Conservation (phyloP, 2,113 vertebrate genomes). For the Takifugu flavidus region DNA sequence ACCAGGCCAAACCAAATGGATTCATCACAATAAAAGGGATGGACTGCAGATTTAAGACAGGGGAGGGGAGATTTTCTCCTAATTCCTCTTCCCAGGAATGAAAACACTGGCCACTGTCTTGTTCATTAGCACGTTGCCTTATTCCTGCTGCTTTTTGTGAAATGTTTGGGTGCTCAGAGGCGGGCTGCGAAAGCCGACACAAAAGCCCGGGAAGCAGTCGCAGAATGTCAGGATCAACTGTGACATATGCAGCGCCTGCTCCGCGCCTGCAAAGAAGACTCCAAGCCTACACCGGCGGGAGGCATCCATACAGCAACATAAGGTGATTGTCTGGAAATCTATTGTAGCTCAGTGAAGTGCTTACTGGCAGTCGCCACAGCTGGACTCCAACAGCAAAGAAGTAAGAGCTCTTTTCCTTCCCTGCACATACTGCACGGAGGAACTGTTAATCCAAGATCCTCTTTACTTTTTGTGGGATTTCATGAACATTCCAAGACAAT, state of each 20-base stretch:
- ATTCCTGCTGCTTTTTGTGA: slow-evolving; percentile 39
- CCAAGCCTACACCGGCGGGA: slow-evolving; percentile 61
- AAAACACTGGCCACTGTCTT: slow-evolving; percentile 53
- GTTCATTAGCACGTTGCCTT: slow-evolving; percentile 52
- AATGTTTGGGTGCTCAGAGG: slow-evolving; percentile 9
- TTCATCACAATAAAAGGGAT: slow-evolving; percentile 22
- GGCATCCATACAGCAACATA: slow-evolving; percentile 54
- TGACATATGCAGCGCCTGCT: slow-evolving; percentile 37
- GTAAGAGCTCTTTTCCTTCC: slow-evolving; percentile 30
- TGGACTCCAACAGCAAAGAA: slow-evolving; percentile 41
- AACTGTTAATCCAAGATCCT: slow-evolving; percentile 78
- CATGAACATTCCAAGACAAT: slow-evolving; percentile 79
- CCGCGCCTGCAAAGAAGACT: slow-evolving; percentile 39
- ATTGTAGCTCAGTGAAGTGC: slow-evolving; percentile 59
- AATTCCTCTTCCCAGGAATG: slow-evolving; percentile 21
- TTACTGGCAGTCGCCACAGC: slow-evolving; percentile 56
- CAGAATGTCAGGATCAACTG: slow-evolving; percentile 49
- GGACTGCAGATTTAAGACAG: too few relatives aligned
- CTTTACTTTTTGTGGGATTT: slow-evolving; percentile 77
- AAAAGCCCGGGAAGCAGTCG: slow-evolving; percentile 48
- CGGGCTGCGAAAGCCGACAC: slow-evolving; percentile 31
- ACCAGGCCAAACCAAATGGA: slow-evolving; percentile 39
- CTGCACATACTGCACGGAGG: slow-evolving; percentile 54
- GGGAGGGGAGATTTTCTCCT: slow-evolving; percentile 27
- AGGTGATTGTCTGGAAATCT: slow-evolving; percentile 71